Evolutionary conservation across 2,113 vertebrate species (phyloP).

Genomic region (Cervus canadensis): DNA sequence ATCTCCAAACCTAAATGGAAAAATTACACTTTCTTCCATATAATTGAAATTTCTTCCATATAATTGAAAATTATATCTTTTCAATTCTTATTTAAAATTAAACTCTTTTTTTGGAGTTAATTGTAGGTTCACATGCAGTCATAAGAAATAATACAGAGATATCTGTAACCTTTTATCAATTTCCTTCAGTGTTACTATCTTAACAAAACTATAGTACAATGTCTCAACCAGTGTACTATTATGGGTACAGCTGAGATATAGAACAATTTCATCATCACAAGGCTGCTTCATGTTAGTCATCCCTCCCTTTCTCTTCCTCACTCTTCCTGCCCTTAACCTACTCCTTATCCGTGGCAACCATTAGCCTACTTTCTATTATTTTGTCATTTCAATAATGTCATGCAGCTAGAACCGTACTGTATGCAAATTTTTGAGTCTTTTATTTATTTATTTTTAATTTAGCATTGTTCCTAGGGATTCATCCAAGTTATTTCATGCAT

Average conservation of each 20-base stretch:
- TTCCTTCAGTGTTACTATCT: background rate
- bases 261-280: background rate
- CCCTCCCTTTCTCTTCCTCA: background rate
- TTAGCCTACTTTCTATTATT: background rate
- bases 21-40: background rate
- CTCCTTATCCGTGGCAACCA: background rate
- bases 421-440: background rate
- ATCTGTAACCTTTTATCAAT: background rate
- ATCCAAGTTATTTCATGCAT: background rate
- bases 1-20: background rate
- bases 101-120: background rate
- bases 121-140: background rate
- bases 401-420: background rate
- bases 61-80: background rate
- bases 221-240: background rate
- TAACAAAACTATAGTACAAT: background rate
- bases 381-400: background rate
- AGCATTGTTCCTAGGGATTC: background rate
- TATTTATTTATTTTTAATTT: background rate
- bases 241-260: background rate
- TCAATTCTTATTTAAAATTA: background rate
- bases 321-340: rapidly evolving
- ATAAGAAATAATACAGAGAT: background rate
- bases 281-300: background rate
- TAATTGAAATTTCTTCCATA: too few species aligned